A percentile compares a stretch with the other conserved stretches of the same genome.
Conservation (phyloP, 2,797 vertebrate species). For the Eremophila alpestris region DNA sequence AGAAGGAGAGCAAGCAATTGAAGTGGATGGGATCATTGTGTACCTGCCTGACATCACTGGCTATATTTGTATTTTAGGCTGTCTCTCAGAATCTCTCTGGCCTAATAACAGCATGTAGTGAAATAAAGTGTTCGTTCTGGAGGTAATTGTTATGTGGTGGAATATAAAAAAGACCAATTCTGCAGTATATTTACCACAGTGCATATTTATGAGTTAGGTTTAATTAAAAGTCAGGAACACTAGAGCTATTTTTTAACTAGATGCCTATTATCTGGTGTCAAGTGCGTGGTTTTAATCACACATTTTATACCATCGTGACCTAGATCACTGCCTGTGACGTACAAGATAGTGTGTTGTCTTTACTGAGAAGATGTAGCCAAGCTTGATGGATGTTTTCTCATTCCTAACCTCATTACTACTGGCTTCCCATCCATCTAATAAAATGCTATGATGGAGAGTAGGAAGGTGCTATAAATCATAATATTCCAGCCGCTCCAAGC, state of each 20-base stretch:
- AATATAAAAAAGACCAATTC: slow-evolving; percentile 77
- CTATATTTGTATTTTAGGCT: slow-evolving; percentile 73
- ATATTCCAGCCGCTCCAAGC: slow-evolving; percentile 79
- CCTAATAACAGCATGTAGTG: slow-evolving; percentile 73
- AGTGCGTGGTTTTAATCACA: slow-evolving; percentile 82
- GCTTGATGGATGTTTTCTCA: slow-evolving; percentile 86
- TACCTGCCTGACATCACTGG: slow-evolving; percentile 41
- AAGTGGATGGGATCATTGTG: not conserved
- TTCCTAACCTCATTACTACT: slow-evolving; percentile 88
- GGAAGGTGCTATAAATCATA: slow-evolving; percentile 84
- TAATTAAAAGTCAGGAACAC: slow-evolving; percentile 81
- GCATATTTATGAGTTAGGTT: slow-evolving; percentile 80
- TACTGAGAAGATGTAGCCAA: slow-evolving; percentile 78
- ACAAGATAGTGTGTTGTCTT: slow-evolving; percentile 82
- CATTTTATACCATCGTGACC: slow-evolving; percentile 82
- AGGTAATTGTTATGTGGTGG: slow-evolving; percentile 79
- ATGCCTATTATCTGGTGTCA: slow-evolving; percentile 82
- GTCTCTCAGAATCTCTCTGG: slow-evolving; percentile 58
- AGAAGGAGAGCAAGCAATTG: slow-evolving; percentile 1
- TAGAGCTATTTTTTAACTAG: slow-evolving; percentile 80
- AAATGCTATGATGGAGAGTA: slow-evolving; percentile 84
- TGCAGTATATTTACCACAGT: slow-evolving; percentile 76
- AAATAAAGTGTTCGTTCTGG: slow-evolving; percentile 76
- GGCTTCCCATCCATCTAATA: slow-evolving; percentile 88
- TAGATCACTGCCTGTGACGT: slow-evolving; percentile 82